Evolutionary conservation across 2,113 vertebrate genomes (phyloP).

Genomic region (Terrapene triunguis): DNA sequence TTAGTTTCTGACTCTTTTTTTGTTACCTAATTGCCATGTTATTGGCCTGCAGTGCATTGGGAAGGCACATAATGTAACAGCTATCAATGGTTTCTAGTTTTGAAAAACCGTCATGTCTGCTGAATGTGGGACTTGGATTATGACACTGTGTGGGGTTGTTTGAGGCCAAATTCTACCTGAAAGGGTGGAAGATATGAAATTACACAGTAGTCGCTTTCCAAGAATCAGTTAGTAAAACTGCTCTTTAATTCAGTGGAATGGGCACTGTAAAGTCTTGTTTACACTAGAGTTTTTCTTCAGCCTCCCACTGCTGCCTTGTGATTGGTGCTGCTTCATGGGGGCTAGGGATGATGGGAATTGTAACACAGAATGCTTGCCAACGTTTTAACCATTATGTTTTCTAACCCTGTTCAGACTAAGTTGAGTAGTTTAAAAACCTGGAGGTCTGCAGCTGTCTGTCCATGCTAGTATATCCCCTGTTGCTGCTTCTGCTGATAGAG

Average conservation of each 20-base stretch:
- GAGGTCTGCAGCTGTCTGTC: neutral
- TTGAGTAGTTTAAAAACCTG: neutral
- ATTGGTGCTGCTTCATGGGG: neutral
- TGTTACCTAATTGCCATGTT: slow-evolving; percentile 54
- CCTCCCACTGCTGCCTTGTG: fast-evolving
- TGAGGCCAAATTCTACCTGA: neutral
- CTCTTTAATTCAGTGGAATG: neutral
- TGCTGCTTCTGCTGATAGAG: neutral
- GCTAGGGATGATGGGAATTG: neutral
- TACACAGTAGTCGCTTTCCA: fast-evolving
- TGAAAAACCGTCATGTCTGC: neutral
- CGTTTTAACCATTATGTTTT: neutral
- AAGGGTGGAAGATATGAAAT: neutral
- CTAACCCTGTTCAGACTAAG: neutral
- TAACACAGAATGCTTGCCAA: neutral
- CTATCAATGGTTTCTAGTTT: slow-evolving; percentile 29
- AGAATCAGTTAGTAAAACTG: neutral
- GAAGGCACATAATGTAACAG: slow-evolving; percentile 21
- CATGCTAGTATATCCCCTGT: fast-evolving
- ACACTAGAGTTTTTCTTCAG: neutral
- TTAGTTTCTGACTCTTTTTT: slow-evolving; percentile 39
- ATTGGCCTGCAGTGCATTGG: slow-evolving; percentile 55
- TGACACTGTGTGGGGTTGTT: neutral
- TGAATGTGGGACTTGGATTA: neutral
- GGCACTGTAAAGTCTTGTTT: fast-evolving